These are phyloP conservation scores for Gallinago paraguaiae DNA, from an alignment of 2,113 vertebrate species.

Conservation along the genomic window DNA sequence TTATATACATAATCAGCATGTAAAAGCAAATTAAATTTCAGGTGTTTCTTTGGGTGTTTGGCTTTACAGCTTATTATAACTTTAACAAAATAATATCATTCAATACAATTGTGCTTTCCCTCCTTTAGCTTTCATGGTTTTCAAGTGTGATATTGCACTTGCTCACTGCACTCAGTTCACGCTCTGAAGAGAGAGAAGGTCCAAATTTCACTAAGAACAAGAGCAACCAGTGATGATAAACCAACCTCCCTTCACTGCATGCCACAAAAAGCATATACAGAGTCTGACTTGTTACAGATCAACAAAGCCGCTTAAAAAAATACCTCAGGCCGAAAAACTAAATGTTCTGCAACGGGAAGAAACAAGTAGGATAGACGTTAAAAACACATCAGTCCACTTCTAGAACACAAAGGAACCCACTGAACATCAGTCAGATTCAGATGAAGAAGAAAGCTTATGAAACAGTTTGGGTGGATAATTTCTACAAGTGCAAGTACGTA, in stretches of 20 bases:
- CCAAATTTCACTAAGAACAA: not conserved
- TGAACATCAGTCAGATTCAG: not conserved
- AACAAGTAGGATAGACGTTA: not conserved
- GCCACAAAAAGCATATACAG: not conserved
- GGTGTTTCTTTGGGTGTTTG: not conserved
- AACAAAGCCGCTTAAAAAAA: not conserved
- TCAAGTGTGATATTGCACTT: accelerated
- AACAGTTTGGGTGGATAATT: not conserved
- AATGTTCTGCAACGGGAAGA: not conserved
- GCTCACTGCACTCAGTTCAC: not conserved
- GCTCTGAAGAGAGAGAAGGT: not conserved
- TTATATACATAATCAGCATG: not conserved
- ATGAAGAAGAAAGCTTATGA: not conserved
- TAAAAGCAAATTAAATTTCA: not conserved
- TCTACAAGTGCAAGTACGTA: accelerated
- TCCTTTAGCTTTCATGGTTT: not conserved
- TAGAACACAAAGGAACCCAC: not conserved
- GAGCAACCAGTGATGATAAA: not conserved
- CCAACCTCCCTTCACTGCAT: not conserved
- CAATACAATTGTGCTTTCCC: not conserved
- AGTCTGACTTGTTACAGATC: not conserved
- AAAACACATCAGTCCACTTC: not conserved
- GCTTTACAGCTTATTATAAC: not conserved
- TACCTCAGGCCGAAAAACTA: not conserved
- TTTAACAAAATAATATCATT: not conserved